phyloP scores from a whole-genome alignment of 2,797 vertebrate genomes.

The Peromyscus melanophrys region DNA sequence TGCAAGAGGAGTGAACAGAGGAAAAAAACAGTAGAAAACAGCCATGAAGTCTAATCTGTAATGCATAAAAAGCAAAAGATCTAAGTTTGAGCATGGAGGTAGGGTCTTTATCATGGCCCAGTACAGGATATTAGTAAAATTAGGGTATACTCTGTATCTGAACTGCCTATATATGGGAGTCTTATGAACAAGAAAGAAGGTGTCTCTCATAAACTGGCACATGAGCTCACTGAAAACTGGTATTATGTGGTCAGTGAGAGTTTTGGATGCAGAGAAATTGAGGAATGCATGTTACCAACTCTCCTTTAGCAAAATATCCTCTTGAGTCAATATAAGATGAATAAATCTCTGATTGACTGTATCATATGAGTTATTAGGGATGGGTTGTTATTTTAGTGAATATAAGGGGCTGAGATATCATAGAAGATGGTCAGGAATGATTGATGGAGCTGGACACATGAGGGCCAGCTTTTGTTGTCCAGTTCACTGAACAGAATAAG shows the following conservation, averaged over 20 bases:
- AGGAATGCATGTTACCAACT: neutral
- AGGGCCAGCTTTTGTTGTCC: too few species aligned
- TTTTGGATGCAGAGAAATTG: neutral
- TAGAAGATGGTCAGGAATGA: too few species aligned
- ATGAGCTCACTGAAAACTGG: neutral
- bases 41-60: too few species aligned
- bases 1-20: too few species aligned
- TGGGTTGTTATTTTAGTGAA: neutral
- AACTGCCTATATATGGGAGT: too few species aligned
- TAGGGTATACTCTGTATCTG: neutral
- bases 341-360: neutral
- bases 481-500: too few species aligned
- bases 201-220: neutral
- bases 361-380: neutral
- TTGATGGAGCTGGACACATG: too few species aligned
- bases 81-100: neutral
- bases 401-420: neutral
- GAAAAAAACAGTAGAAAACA: too few species aligned
- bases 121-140: neutral
- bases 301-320: neutral
- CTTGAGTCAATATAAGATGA: neutral
- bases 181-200: neutral
- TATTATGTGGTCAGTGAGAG: neutral
- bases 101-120: neutral
- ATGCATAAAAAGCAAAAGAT: too few species aligned